Base-by-base conservation (phyloP, 2,888 invertebrate species). In the Aspidapion aeneum region DNA sequence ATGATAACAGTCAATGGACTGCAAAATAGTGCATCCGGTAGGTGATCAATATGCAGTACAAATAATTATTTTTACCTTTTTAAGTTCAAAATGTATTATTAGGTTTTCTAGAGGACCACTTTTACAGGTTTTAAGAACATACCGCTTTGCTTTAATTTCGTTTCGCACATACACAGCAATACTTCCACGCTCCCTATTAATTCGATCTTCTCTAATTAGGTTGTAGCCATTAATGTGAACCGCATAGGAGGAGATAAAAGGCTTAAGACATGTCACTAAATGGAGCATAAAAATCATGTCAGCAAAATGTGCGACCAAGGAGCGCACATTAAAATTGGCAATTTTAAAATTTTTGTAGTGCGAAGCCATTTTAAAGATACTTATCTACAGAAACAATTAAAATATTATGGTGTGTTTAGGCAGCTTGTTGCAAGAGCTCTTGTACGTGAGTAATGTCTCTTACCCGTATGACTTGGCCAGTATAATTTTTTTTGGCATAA, bases 261-360 rank as follows among this genome's bases (percentile, higher is more conserved):
- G 35, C 12, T 35, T 35, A 7, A 35, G 35, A 35, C 35, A 35
- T 35, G 35, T 35, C 35, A 7, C 35, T n/a, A n/a, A n/a, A n/a
- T 50, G 21, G 22, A 22, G 18, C 54, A 21, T 60, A 12, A 16
- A 55, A 7, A 55, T 20, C 1, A 21, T 51, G 21, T 60, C 60
- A 50, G 19, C 2, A 19, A 58, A 49, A 9, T 58, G 58, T 58
- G 49, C 17, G 17, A 18, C 21, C 19, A 52, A 21, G 3, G 52
- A 21, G 18, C 5, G 49, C 17, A 55, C 35, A 56, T 55, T 55
- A 55, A 60, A 52, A 21, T 55, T 55, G 17, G 17, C 22, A 1
- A 58, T 2, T 58, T 49, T 58, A 3, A 48, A 20, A 17, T 35
- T 35, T 35, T 35, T 35, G 12, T 35, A 35, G 12, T 7, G 3